phyloP scores from a whole-genome alignment of 2,888 invertebrate species.

The Cactoblastis cactorum region DNA sequence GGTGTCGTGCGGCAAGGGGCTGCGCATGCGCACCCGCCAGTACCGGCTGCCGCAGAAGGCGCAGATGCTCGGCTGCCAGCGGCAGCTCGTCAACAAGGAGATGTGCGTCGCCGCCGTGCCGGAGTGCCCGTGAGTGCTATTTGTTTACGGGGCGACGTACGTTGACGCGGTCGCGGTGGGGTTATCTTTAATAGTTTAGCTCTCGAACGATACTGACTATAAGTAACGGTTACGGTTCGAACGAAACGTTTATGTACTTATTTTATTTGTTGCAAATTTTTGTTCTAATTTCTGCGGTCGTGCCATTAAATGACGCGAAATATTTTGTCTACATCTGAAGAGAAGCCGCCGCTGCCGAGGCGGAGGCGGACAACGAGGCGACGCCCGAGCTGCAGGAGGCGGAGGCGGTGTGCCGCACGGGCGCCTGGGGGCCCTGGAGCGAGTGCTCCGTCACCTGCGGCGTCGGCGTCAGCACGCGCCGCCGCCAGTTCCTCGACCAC shows the following conservation, averaged over 20 bases:
- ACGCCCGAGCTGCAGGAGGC: conserved; percentile 29
- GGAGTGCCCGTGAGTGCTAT: conserved; percentile 84
- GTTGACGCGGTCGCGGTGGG: too few species aligned
- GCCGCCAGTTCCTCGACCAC: conserved; percentile 85
- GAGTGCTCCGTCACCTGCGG: conserved; percentile 94
- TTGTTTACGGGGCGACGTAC: too few species aligned
- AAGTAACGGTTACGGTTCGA: too few species aligned
- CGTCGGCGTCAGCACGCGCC: conserved; percentile 85
- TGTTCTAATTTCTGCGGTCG: too few species aligned
- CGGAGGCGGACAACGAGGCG: conserved; percentile 29
- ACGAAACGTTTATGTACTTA: too few species aligned
- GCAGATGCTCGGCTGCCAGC: conserved; percentile 81
- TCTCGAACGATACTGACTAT: too few species aligned
- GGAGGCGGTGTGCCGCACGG: conserved; percentile 81
- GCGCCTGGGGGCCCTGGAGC: conserved; percentile 89
- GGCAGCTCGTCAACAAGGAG: conserved; percentile 91
- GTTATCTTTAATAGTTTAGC: too few species aligned
- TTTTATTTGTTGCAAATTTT: too few species aligned
- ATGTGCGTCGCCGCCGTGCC: conserved; percentile 90
- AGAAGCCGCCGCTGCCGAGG: conserved; percentile 34
- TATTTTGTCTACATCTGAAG: neutral
- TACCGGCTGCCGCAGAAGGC: conserved; percentile 87
- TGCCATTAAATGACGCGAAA: too few species aligned
- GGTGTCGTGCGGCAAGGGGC: conserved; percentile 92
- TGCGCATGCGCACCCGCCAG: conserved; percentile 86